Evolutionary conservation across 1,140 invertebrate species (phyloP), one percentile per base, ranked within the genome.

Genomic region (Thaumatotibia leucotreta): DNA sequence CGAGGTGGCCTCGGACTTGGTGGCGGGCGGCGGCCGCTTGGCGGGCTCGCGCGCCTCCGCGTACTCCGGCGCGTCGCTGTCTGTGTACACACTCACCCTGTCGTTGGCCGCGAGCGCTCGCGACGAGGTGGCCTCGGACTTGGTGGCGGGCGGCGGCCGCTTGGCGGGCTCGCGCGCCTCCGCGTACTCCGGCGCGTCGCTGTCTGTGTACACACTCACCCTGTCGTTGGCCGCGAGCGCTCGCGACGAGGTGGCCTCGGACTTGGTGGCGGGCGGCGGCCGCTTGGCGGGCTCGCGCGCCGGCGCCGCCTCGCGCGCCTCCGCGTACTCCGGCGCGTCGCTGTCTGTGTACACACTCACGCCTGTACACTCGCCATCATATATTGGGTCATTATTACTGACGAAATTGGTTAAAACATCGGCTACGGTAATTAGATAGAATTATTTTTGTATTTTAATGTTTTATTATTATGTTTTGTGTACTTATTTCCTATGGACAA

Each of bases 11-110:
- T 65, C 58, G 10, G 20, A 31, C 11, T 61, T 29, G 11, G 27
- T 58, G 50, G 61, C 52, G 52, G 63, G 27, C 9, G 65, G 23
- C 9, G 66, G 27, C 29, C 71, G 61, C 6, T 27, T 4, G 8
- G 65, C 50, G 27, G 45, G 61, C 24, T 63, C 63, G 5, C 17
- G 35, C 6, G 74, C 23, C 14, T 89, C 87, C 6, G 79, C 74
- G 31, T 78, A 78, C 0, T 75, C 75, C n/a, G 83, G 83, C 0
- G 66, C 14, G 27, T 89, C 85, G 31, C 83, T 86, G n/a, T 86
- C 89, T 87, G 11, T 17, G 35, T 39, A 29, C n/a, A 17, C 14
- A 8, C 39, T 14, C 29, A 58, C 52, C 24, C 27, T 33, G 11
- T 32, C 31, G 17, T 20, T 24, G 20, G 31, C 6, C 8, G 31